phyloP scores from a whole-genome alignment of 2,888 invertebrate genomes.

The Strigamia transsilvanica region DNA sequence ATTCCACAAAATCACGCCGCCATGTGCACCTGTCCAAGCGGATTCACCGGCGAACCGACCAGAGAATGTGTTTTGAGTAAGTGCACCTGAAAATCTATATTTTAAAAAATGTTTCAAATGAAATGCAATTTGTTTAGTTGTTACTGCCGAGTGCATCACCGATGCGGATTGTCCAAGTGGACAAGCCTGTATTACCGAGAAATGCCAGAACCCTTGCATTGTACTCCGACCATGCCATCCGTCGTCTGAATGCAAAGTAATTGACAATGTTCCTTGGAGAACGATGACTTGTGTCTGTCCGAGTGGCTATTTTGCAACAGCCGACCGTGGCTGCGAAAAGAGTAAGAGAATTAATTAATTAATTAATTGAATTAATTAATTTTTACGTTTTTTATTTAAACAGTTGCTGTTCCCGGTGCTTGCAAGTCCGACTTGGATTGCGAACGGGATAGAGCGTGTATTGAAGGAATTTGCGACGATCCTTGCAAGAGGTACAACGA shows the following conservation, averaged over 20 bases:
- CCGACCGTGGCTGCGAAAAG: conserved; percentile 63
- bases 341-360: conserved; percentile 69
- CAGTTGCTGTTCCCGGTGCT: conserved; percentile 55
- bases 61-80: conserved; percentile 55
- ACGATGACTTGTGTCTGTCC: conserved; percentile 60
- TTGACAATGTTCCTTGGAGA: conserved; percentile 59
- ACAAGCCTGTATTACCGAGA: conserved; percentile 81
- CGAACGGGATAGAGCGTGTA: conserved; percentile 77
- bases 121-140: conserved; percentile 51
- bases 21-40: conserved; percentile 77
- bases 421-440: conserved; percentile 82
- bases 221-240: conserved; percentile 71
- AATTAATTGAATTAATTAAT: conserved; percentile 1
- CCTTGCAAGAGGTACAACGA: conserved; percentile 57
- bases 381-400: conserved; percentile 32
- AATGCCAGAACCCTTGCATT: conserved; percentile 84
- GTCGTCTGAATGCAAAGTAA: conserved; percentile 61
- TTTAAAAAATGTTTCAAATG: not conserved
- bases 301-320: conserved; percentile 58
- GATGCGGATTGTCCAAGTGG: conserved; percentile 87
- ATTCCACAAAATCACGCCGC: conserved; percentile 69
- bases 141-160: conserved; percentile 74
- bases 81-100: not conserved
- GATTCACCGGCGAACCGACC: conserved; percentile 77
- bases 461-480: conserved; percentile 69